Base-by-base conservation (phyloP, 2,888 invertebrate species). In the Geophilus truncorum region DNA sequence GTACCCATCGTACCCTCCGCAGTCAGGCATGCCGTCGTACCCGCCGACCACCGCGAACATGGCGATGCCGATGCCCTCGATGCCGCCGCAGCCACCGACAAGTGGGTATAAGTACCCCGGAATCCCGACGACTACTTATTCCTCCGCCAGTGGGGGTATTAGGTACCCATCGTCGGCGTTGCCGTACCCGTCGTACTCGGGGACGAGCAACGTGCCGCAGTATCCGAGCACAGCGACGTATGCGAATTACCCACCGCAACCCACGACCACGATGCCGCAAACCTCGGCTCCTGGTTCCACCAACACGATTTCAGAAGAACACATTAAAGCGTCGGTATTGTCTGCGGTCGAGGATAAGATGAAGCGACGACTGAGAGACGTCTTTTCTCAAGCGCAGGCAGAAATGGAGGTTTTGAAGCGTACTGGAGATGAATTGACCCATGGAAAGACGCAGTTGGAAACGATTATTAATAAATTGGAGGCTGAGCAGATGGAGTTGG, bases 311-410 rank as follows among this genome's bases (percentile, higher is more conserved):
- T 94, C 96, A 77, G 96, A 97, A 85, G 96, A 97, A 86, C 97
- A 98, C 86, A 95, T 99, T 83, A 92, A 94, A 86, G 95, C 94
- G 30, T 98, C 98, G 0, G 89, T 99, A 25, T 88, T 97, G 21
- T 96, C 97, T 81, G 98, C 98, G 28, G 94, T 98, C 0, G 96
- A 97, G 87, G 98, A 99, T 86, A 97, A 97, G 88, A 88, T 99
- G 83, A 90, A 93, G 84, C 89, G 96, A 82, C 91, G 94, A 83
- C 90, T 98, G 84, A 92, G 93, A 84, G 98, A 98, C 85, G 93
- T 94, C 85, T 93, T 94, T 82, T 94, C 94, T 84, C 96, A 96
- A 86, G 92, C 93, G 82, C 94, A 95, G 82, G 97, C 96, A 6
- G 97, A 97, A 87, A 89, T 96, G 83, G 94, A 96, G 85, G 96